Evolutionary conservation across 2,888 invertebrate species (phyloP), one percentile per base, ranked within the genome.

Genomic region (Adineta ricciae): DNA sequence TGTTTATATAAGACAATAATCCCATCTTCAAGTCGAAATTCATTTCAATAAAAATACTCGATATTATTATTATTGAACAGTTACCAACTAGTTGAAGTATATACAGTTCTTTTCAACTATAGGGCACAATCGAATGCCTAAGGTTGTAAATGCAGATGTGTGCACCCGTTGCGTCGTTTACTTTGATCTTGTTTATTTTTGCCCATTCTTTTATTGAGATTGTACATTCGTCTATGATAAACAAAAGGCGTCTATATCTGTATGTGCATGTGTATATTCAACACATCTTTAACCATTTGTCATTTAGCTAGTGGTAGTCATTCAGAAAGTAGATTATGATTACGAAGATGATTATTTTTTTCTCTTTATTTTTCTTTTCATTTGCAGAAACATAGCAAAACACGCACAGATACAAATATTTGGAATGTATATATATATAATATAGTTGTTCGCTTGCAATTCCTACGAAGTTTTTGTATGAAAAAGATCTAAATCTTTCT

Each of bases 101-200:
- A 64, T 64, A 36, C 64, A 64, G 14, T 64, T 64, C 32, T 16
- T 64, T 64, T 64, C 32, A 64, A 64, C 32, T 36, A 19, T 32
- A 64, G 64, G 14, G 19, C 27, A 64, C 64, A 7, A 64, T 36
- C 64, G 32, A 19, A 32, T 64, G 64, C 64, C 64, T 64, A 9
- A 64, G 64, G 64, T 64, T 27, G 64, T 64, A 19, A 32, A 64
- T 36, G 64, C 64, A 64, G 32, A 64, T 64, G 64, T 19, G 32
- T 64, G 64, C 64, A 64, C 32, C 64, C 64, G 32, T 64, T 64
- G 64, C 32, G 64, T 64, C 14, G 14, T 36, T 64, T 36, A 14
- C 64, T 64, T 64, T 64, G 64, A 64, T 64, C 64, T 64, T 64
- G 64, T 64, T 64, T 64, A 64, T 64, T 64, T 64, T 64, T 32